A percentile compares a stretch with the other conserved stretches of the same genome.
These are phyloP conservation scores for Gobiocypris rarus DNA, from an alignment of 2,113 vertebrate genomes.

Conservation along the genomic window DNA sequence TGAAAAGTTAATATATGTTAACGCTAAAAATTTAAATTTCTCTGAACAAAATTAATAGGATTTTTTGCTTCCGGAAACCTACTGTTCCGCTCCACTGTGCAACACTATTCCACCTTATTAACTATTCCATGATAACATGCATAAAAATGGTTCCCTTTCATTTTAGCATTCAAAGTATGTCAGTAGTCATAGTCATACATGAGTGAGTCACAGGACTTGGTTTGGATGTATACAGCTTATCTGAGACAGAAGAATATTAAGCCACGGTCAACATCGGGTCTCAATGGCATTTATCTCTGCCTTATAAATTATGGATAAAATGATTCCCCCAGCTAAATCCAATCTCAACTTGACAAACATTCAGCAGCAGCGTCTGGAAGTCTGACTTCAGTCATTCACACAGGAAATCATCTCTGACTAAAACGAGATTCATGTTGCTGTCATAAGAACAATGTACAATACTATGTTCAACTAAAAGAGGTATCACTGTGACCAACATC, in stretches of 20 bases:
- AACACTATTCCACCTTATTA: background rate
- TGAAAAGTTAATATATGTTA: background rate
- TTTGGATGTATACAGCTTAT: conserved; percentile 31
- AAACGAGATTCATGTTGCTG: conserved; percentile 30
- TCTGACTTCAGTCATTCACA: conserved; percentile 33
- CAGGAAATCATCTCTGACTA: conserved; percentile 7
- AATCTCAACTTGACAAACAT: conserved; percentile 37
- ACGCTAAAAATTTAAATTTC: background rate
- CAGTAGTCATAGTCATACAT: background rate
- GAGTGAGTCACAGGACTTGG: background rate
- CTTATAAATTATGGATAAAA: conserved; percentile 53
- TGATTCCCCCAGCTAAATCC: conserved; percentile 20
- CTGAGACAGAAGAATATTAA: background rate
- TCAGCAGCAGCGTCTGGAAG: background rate
- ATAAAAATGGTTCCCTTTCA: background rate
- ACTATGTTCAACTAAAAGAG: conserved; percentile 2
- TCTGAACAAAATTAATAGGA: background rate
- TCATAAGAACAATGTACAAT: background rate
- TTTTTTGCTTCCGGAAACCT: background rate
- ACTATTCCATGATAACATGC: background rate
- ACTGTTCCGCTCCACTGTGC: background rate
- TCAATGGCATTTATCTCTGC: conserved; percentile 16
- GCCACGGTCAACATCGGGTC: conserved; percentile 17
- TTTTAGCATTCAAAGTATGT: background rate
- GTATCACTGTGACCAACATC: background rate